A percentile compares a stretch with the other conserved stretches of the same genome.
phyloP scores from a whole-genome alignment of 2,113 vertebrate species.

The Cyprinodon tularosa region DNA sequence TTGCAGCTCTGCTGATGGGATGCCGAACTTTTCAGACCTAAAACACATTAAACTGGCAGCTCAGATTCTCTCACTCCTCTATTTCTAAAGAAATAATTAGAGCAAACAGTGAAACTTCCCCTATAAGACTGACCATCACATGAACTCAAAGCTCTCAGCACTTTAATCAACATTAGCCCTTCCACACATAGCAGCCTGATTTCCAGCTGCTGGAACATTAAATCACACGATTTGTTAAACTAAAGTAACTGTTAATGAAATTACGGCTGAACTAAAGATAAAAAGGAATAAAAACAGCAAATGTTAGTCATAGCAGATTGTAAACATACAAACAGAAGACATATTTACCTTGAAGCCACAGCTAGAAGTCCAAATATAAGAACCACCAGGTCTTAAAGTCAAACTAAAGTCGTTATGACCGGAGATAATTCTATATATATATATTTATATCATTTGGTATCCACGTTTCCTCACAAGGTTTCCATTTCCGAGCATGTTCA shows the following conservation, averaged over 20 bases:
- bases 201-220: neutral
- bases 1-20: no score
- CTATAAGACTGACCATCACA: no score
- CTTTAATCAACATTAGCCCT: neutral
- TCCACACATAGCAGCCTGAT: no score
- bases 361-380: neutral
- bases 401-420: rapidly evolving
- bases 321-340: slow-evolving; percentile 38
- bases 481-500: slow-evolving; percentile 35
- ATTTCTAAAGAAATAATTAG: no score
- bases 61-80: no score
- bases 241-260: neutral
- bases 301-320: neutral
- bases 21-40: no score
- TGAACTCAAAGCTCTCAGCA: neutral
- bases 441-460: neutral
- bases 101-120: no score
- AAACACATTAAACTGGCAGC: no score
- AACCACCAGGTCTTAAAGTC: slow-evolving; percentile 7
- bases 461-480: slow-evolving; percentile 61
- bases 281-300: neutral
- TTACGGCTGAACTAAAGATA: neutral
- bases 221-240: neutral
- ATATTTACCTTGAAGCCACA: slow-evolving; percentile 37
- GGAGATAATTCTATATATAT: neutral